Evolutionary conservation across 2,113 vertebrate genomes (phyloP).

Genomic region (Tilapia sparmanii): DNA sequence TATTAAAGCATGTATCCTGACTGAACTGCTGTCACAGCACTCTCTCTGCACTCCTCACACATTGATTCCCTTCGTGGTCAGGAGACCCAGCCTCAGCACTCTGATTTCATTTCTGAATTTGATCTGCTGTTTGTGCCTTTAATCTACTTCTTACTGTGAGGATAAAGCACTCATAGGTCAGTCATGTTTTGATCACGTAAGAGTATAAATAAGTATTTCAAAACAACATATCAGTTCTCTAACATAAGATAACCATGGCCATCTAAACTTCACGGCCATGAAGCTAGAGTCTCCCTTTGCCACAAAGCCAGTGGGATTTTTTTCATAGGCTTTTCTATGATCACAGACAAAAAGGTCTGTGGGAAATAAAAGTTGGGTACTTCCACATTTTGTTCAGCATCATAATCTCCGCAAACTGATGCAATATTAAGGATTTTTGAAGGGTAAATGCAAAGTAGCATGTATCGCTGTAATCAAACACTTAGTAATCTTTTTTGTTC

Average conservation of each 20-base stretch:
- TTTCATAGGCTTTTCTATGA: background rate
- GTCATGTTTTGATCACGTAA: background rate
- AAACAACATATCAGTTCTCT: background rate
- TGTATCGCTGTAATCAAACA: background rate
- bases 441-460: background rate
- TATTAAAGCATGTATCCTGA: conserved; percentile 42
- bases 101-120: background rate
- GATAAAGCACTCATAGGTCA: background rate
- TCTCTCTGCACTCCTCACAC: background rate
- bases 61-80: background rate
- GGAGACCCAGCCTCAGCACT: background rate
- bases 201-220: background rate
- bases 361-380: background rate
- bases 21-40: background rate
- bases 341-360: background rate
- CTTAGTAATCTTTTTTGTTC: background rate
- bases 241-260: background rate
- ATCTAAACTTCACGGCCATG: background rate
- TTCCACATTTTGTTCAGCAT: background rate
- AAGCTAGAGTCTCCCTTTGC: background rate
- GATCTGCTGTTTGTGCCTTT: background rate
- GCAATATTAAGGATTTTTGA: background rate
- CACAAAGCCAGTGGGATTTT: background rate
- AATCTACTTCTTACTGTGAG: background rate
- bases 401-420: background rate